A percentile compares a stretch with the other conserved stretches of the same genome.
These are phyloP conservation scores for Chouioia cunea DNA, from an alignment of 2,888 invertebrate genomes.

Conservation along the genomic window DNA sequence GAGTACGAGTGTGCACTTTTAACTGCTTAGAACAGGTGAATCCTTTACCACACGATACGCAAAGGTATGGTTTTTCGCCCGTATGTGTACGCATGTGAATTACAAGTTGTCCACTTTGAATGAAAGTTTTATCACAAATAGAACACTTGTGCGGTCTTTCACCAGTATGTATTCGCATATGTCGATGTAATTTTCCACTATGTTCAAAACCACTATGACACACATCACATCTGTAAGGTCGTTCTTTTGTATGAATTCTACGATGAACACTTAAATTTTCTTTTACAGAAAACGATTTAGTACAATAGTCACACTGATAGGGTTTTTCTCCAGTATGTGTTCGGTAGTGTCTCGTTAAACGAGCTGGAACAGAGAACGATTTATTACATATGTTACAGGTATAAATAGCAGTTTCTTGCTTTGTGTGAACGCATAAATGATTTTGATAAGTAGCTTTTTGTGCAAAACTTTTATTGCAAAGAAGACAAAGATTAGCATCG, in stretches of 20 bases:
- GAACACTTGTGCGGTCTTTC: slow-evolving; percentile 91
- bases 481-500: slow-evolving; percentile 74
- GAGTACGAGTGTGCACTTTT: slow-evolving; percentile 91
- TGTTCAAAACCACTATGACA: slow-evolving; percentile 92
- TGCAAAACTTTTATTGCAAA: slow-evolving; percentile 81
- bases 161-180: slow-evolving; percentile 92
- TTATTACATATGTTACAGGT: slow-evolving; percentile 91
- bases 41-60: slow-evolving; percentile 86
- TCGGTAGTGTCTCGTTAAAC: slow-evolving; percentile 86
- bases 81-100: slow-evolving; percentile 93
- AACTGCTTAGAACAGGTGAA: slow-evolving; percentile 93
- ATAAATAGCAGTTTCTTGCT: slow-evolving; percentile 79
- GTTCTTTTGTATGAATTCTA: slow-evolving; percentile 91
- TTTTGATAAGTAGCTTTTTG: slow-evolving; percentile 83
- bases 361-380: slow-evolving; percentile 90
- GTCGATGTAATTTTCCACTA: slow-evolving; percentile 89
- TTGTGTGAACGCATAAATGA: slow-evolving; percentile 77
- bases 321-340: slow-evolving; percentile 93
- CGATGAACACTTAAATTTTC: slow-evolving; percentile 90
- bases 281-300: slow-evolving; percentile 92
- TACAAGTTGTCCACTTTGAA: slow-evolving; percentile 90
- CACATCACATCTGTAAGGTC: slow-evolving; percentile 90
- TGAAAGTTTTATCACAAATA: slow-evolving; percentile 90
- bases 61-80: slow-evolving; percentile 87
- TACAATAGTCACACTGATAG: slow-evolving; percentile 92